Percentiles rank a stretch among this genome's conserved stretches.
phyloP scores from a whole-genome alignment of 2,113 vertebrate species.

The Melanerpes formicivorus region DNA sequence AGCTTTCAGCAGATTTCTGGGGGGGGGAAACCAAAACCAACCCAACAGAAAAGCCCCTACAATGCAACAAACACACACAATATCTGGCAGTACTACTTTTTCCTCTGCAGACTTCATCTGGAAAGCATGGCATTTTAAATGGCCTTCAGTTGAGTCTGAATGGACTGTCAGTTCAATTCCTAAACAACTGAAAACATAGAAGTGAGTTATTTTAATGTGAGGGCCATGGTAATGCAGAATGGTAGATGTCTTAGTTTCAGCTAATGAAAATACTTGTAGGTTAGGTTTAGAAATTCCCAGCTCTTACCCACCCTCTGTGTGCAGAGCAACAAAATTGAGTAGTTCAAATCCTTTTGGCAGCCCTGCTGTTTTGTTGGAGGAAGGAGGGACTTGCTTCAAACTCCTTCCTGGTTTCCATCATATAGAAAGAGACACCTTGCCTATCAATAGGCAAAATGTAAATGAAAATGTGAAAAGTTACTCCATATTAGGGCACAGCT shows the following conservation, averaged over 20 bases:
- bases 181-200: not conserved
- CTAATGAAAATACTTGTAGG: not conserved
- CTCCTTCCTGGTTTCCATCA: not conserved
- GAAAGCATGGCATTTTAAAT: not conserved
- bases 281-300: not conserved
- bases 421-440: not conserved
- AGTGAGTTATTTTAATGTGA: not conserved
- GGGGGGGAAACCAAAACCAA: not conserved
- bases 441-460: not conserved
- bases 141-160: not conserved
- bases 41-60: too few species aligned
- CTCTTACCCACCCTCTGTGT: not conserved
- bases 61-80: not conserved
- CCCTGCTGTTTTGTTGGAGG: not conserved
- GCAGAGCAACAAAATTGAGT: not conserved
- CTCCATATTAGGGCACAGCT: not conserved
- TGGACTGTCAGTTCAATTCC: not conserved
- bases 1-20: slow-evolving; percentile 22
- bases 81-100: not conserved
- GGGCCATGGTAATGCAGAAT: not conserved
- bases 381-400: not conserved
- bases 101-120: not conserved
- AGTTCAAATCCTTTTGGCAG: not conserved
- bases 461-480: not conserved
- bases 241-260: not conserved